Conservation (phyloP, 1,140 invertebrate species). For the Bombus terrestris region DNA sequence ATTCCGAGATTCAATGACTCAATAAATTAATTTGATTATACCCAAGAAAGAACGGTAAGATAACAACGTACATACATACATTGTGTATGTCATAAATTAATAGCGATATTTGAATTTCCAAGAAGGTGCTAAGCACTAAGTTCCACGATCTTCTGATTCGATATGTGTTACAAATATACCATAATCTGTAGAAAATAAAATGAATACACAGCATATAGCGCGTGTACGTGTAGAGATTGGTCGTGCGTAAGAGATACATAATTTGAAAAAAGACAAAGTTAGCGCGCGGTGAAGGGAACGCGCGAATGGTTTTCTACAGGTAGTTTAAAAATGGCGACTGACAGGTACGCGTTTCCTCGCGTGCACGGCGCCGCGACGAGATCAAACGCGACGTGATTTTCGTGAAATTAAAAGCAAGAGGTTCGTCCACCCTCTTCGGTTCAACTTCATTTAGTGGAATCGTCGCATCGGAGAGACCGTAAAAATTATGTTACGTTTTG, state of each 20-base stretch:
- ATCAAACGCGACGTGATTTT: slow-evolving; percentile 40
- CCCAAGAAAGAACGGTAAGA: neutral
- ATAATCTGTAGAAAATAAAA: neutral
- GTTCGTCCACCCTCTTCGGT: neutral
- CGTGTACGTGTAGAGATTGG: slow-evolving; percentile 1
- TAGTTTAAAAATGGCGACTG: slow-evolving; percentile 81
- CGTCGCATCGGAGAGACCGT: neutral
- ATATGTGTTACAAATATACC: neutral
- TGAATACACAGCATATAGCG: neutral
- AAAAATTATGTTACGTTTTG: slow-evolving; percentile 33
- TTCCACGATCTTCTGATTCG: neutral
- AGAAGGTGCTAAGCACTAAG: neutral
- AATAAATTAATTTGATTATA: neutral
- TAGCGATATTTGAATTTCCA: slow-evolving; percentile 2
- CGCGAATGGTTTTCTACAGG: slow-evolving; percentile 70
- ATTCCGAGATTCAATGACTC: neutral
- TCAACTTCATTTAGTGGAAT: slow-evolving; percentile 14
- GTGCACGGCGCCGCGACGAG: slow-evolving; percentile 58
- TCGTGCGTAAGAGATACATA: neutral
- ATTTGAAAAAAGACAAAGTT: slow-evolving; percentile 41
- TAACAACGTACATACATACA: slow-evolving; percentile 5
- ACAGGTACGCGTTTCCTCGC: slow-evolving; percentile 70
- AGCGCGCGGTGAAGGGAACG: slow-evolving; percentile 62
- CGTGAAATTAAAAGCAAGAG: neutral
- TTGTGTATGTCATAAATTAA: neutral